These are phyloP conservation scores for Papilio dardanus DNA, from an alignment of 1,140 invertebrate species.

Conservation along the genomic window DNA sequence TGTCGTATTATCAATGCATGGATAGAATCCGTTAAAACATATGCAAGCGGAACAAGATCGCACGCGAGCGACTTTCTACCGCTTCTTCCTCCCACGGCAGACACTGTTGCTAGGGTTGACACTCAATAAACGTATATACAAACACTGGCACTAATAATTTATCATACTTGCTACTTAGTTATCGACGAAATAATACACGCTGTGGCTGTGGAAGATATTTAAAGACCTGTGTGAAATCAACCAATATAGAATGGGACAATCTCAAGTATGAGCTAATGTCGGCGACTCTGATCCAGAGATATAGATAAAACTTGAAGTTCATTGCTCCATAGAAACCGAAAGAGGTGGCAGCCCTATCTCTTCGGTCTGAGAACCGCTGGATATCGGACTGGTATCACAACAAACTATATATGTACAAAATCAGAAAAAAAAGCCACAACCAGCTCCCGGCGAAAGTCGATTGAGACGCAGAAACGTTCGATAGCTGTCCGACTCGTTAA, in stretches of 20 bases:
- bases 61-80: conserved; percentile 33
- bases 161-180: no score
- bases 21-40: conserved; percentile 25
- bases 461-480: conserved; percentile 27
- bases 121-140: neutral
- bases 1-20: conserved; percentile 29
- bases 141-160: no score
- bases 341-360: neutral
- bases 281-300: neutral
- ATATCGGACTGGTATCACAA: conserved; percentile 22
- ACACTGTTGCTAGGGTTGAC: conserved; percentile 2
- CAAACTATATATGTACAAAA: conserved; percentile 23
- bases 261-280: no score
- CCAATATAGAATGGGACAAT: no score
- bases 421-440: conserved; percentile 7
- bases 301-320: no score
- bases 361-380: neutral
- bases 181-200: no score
- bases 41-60: conserved; percentile 28
- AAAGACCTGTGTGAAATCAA: no score
- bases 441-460: conserved; percentile 30
- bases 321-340: no score
- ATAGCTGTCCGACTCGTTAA: conserved; percentile 7
- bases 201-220: no score
- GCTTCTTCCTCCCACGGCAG: conserved; percentile 15